phyloP scores from a whole-genome alignment of 2,888 invertebrate genomes.

The Meteorus cinctellus region DNA sequence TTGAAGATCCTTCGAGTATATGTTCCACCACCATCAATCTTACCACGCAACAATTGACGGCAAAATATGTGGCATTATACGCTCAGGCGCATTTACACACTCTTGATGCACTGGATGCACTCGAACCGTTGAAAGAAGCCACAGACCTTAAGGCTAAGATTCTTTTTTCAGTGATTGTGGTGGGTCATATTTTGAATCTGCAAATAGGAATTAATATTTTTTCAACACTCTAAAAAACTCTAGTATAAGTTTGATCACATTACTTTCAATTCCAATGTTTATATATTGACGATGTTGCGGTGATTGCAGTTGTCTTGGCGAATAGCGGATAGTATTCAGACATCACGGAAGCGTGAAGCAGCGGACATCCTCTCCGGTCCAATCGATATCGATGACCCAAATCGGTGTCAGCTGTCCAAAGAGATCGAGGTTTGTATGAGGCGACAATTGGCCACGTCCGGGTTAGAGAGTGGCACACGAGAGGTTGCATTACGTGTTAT shows the following conservation, averaged over 20 bases:
- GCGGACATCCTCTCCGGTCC: constrained; percentile 54
- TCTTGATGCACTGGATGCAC: constrained; percentile 87
- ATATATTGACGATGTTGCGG: not conserved
- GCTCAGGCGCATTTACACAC: constrained; percentile 88
- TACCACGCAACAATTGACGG: constrained; percentile 76
- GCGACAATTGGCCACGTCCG: constrained; percentile 64
- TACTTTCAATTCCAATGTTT: not conserved
- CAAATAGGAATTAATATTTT: not conserved
- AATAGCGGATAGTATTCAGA: constrained; percentile 65
- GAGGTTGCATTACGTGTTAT: constrained; percentile 67
- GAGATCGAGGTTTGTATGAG: constrained; percentile 66
- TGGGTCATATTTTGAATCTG: constrained; percentile 75
- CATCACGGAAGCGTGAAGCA: constrained; percentile 64
- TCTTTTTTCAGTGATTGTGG: constrained; percentile 95
- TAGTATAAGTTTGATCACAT: not conserved
- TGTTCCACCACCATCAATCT: constrained; percentile 32
- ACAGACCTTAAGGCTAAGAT: constrained; percentile 95
- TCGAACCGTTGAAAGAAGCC: constrained; percentile 87
- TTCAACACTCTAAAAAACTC: not conserved
- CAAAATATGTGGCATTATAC: constrained; percentile 89
- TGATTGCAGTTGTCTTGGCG: constrained; percentile 67
- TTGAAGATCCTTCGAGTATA: constrained; percentile 32
- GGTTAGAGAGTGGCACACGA: constrained; percentile 61
- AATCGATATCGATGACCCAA: constrained; percentile 20
- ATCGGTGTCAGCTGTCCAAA: constrained; percentile 35